Conservation (phyloP, 2,888 invertebrate genomes). For the Cheilosia variabilis region DNA sequence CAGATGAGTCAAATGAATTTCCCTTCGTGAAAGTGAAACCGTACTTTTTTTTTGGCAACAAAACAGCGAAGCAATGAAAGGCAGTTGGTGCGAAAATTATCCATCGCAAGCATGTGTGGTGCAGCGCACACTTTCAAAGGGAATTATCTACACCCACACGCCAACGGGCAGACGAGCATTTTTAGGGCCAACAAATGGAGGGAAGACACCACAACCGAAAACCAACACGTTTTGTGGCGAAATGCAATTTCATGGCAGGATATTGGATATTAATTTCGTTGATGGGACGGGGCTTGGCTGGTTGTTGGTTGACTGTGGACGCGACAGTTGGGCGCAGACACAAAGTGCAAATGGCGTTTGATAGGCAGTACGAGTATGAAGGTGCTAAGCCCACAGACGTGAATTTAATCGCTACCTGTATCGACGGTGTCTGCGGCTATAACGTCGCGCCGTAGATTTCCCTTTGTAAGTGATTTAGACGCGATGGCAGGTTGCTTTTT, state of each 20-base stretch:
- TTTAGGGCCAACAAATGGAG: conserved; percentile 26
- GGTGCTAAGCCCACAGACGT: no score
- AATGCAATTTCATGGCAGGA: conserved; percentile 53
- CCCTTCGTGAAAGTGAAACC: conserved; percentile 55
- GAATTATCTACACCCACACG: conserved; percentile 44
- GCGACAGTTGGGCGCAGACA: no score
- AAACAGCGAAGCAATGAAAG: background rate
- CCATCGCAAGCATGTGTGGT: conserved; percentile 33
- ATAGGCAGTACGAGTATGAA: no score
- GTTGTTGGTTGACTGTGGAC: no score
- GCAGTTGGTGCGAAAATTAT: conserved; percentile 28
- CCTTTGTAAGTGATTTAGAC: no score
- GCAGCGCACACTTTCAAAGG: conserved; percentile 10
- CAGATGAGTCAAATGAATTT: conserved; percentile 35
- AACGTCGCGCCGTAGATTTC: no score
- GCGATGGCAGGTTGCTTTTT: no score
- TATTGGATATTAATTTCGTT: conserved; percentile 46
- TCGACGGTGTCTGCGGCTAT: no score
- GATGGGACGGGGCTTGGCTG: conserved; percentile 11
- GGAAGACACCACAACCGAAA: conserved; percentile 1
- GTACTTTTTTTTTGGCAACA: conserved; percentile 18
- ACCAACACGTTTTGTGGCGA: conserved; percentile 39
- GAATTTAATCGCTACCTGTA: no score
- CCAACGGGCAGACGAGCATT: conserved; percentile 6
- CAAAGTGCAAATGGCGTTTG: no score